Conservation (phyloP, 1,140 invertebrate species). For the Leptoteleia sp. region DNA sequence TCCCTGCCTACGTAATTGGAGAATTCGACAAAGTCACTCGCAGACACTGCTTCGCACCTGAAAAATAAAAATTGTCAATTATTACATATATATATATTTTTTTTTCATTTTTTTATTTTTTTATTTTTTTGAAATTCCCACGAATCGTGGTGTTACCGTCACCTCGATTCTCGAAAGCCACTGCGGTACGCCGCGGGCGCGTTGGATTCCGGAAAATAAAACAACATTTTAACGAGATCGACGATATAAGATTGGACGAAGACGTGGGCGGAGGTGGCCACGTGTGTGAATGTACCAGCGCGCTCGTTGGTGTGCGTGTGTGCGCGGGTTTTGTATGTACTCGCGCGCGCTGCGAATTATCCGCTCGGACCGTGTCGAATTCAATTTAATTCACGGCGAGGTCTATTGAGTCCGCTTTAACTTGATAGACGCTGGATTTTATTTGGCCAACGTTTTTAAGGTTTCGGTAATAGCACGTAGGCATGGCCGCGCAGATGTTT, state of each 20-base stretch:
- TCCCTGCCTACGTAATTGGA: constrained; percentile 95
- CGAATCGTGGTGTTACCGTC: background rate
- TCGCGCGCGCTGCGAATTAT: no score
- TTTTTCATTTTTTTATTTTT: no score
- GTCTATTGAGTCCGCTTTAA: constrained; percentile 38
- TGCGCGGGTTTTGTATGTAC: no score
- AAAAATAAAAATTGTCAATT: constrained; percentile 63
- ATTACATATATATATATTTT: no score
- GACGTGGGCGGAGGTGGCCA: constrained; percentile 3
- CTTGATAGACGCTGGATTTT: constrained; percentile 19
- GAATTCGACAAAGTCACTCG: constrained; percentile 96
- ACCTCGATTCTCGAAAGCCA: constrained; percentile 14
- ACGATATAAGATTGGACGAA: background rate
- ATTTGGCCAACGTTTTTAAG: constrained; percentile 35
- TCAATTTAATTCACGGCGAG: constrained; percentile 20
- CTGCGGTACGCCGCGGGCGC: background rate
- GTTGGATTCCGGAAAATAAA: constrained; percentile 32
- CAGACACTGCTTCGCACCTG: constrained; percentile 92
- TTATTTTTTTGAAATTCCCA: constrained; percentile 46
- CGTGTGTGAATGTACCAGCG: background rate
- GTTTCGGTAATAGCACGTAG: constrained; percentile 4
- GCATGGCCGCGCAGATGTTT: background rate
- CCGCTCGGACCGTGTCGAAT: constrained; percentile 24
- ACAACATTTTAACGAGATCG: constrained; percentile 47
- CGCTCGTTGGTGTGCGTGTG: no score